Base-by-base conservation (phyloP, 2,888 invertebrate genomes). In the Dendrolimus pini region DNA sequence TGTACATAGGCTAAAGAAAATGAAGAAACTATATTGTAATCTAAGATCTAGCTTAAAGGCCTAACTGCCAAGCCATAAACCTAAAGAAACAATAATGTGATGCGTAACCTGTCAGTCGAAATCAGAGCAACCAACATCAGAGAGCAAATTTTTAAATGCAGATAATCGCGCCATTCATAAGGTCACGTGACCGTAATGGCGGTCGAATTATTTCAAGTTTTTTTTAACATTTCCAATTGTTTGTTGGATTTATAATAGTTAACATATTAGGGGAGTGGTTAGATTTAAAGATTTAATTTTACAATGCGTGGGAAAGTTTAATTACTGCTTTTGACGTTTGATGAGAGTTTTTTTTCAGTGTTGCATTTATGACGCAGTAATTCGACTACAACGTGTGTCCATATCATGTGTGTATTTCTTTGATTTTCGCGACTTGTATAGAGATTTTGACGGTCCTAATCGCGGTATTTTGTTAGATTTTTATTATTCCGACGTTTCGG, bases 71-170 rank as follows among this genome's bases (percentile, higher is more conserved):
- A 30, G 30, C 30, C 6, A 30, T 30, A 30, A 30, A 30, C 30
- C 30, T 30, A 30, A 30, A 30, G 2, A 47, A 47, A 10, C 8
- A 10, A 47, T 47, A 47, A 47, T 47, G 12, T 47, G 12, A 2
- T 47, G 47, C 47, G 47, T 9, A 47, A 8, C 30, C 47, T 47
- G 47, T 47, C 47, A 47, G 12, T 10, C 30, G 12, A 9, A 47
- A 47, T 47, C 47, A 47, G 12, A 10, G 47, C 47, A 47, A 10
- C 9, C 47, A 47, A 47, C 47, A 47, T 47, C 9, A 47, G 12
- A 42, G 10, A 47, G 12, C 2, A 2, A 54, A 59, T 58, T 53
- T 9, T 54, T 65, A 66, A 68, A 58, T 10, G 47, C 9, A 47
- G 47, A 47, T 47, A 47, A 47, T 47, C 47, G 47, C 41, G 12